These are phyloP conservation scores for Macrosiphum euphorbiae DNA, from an alignment of 2,888 invertebrate genomes.

Conservation along the genomic window DNA sequence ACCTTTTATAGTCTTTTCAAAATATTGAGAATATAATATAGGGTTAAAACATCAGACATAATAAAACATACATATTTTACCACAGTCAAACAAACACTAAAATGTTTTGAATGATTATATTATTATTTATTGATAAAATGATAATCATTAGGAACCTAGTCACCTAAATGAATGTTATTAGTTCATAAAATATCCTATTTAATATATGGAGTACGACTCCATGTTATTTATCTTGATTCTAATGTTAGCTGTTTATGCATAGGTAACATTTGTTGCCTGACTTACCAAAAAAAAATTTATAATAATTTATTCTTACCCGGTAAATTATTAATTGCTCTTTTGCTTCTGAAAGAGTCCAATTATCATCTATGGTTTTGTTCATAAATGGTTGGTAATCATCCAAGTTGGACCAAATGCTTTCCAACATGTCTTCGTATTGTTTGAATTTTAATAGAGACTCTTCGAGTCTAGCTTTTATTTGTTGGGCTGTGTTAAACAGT, in stretches of 20 bases:
- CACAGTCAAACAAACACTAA: neutral
- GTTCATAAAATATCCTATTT: neutral
- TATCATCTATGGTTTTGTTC: conserved; percentile 79
- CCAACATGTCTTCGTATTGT: conserved; percentile 91
- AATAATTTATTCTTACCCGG: conserved; percentile 29
- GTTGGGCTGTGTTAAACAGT: conserved; percentile 87
- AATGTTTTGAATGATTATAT: neutral
- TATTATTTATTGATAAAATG: neutral
- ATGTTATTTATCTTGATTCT: neutral
- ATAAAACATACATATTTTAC: neutral
- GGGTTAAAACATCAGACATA: neutral
- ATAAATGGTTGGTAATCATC: conserved; percentile 83
- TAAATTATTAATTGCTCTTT: conserved; percentile 69
- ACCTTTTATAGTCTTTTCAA: neutral
- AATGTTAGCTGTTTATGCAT: neutral
- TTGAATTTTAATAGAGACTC: conserved; percentile 93
- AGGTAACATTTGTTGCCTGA: neutral
- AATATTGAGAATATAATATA: neutral
- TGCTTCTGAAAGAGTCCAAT: conserved; percentile 81
- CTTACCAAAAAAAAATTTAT: neutral
- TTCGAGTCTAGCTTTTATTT: conserved; percentile 88
- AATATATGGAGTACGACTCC: neutral
- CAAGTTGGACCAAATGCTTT: conserved; percentile 85
- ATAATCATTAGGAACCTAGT: neutral
- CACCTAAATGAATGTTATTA: neutral